Percentiles rank a stretch among this genome's conserved stretches.
Evolutionary conservation across 2,113 vertebrate genomes (phyloP).

Genomic region (Vanacampus margaritifer): DNA sequence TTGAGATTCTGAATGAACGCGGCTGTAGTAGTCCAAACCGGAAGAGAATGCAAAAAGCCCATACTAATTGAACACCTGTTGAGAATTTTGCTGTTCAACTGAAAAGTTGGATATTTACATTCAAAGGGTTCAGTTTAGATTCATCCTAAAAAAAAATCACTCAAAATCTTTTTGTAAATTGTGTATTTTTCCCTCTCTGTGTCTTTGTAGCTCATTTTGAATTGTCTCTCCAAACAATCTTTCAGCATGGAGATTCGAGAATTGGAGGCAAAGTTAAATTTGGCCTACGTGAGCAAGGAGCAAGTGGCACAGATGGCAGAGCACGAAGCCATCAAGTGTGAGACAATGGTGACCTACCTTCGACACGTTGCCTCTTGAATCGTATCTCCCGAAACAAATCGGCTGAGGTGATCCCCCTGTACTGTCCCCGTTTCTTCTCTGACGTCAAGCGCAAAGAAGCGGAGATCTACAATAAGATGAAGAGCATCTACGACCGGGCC

Average conservation of each 20-base stretch:
- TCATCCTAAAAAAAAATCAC: not conserved
- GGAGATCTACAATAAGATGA: constrained; percentile 75
- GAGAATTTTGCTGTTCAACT: too few species aligned
- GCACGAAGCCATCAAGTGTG: constrained; percentile 76
- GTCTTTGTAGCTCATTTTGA: not conserved
- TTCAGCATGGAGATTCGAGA: constrained; percentile 85
- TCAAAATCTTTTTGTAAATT: not conserved
- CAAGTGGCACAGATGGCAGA: constrained; percentile 89
- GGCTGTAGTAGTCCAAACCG: too few species aligned
- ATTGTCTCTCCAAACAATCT: not conserved
- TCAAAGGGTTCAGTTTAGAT: not conserved
- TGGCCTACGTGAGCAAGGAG: constrained; percentile 86
- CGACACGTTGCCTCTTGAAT: not conserved
- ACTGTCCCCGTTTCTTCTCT: not conserved
- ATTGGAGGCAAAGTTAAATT: constrained; percentile 83
- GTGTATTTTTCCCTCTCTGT: not conserved
- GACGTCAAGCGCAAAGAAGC: constrained; percentile 78
- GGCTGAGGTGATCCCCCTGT: not conserved
- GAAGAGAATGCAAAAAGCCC: too few species aligned
- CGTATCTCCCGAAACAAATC: not conserved
- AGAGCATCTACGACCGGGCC: constrained; percentile 67
- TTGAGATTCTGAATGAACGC: too few species aligned
- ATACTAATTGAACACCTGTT: too few species aligned
- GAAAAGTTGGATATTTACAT: too few species aligned
- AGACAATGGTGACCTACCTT: constrained; percentile 76